A percentile compares a stretch with the other conserved stretches of the same genome.
These are phyloP conservation scores for Hippopotamyrus pictus DNA, from an alignment of 2,797 vertebrate genomes.

Conservation along the genomic window DNA sequence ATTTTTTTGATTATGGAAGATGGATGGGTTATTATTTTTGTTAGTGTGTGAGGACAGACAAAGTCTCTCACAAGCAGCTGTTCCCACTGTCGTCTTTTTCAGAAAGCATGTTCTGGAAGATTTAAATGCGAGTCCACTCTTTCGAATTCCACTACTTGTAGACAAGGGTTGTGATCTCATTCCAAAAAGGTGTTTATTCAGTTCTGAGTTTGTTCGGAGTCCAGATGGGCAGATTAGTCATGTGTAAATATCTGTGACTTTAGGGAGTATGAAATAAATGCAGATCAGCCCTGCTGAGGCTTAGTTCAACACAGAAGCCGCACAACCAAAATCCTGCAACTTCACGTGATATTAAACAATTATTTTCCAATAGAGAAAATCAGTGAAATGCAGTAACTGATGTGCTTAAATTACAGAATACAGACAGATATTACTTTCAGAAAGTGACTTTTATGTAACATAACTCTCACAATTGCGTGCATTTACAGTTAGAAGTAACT, in stretches of 20 bases:
- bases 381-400: not conserved
- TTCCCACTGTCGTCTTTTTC: not conserved
- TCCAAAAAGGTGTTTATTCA: not conserved
- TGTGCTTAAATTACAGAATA: not conserved
- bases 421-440: not conserved
- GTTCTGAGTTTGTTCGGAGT: not conserved
- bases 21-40: not conserved
- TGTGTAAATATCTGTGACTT: not conserved
- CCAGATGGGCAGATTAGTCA: not conserved
- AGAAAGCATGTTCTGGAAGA: not conserved
- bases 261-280: not conserved
- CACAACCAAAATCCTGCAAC: not conserved
- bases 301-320: not conserved
- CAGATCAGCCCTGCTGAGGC: not conserved
- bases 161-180: not conserved
- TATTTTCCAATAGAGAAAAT: not conserved
- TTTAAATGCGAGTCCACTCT: not conserved
- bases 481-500: not conserved
- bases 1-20: not conserved
- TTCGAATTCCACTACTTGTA: not conserved
- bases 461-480: not conserved
- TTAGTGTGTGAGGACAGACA: not conserved
- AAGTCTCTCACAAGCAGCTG: not conserved
- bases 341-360: not conserved
- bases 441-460: not conserved